Percentiles rank a stretch among this genome's conserved stretches.
Evolutionary conservation across 2,113 vertebrate genomes (phyloP).

Genomic region (Beaufortia kweichowensis): DNA sequence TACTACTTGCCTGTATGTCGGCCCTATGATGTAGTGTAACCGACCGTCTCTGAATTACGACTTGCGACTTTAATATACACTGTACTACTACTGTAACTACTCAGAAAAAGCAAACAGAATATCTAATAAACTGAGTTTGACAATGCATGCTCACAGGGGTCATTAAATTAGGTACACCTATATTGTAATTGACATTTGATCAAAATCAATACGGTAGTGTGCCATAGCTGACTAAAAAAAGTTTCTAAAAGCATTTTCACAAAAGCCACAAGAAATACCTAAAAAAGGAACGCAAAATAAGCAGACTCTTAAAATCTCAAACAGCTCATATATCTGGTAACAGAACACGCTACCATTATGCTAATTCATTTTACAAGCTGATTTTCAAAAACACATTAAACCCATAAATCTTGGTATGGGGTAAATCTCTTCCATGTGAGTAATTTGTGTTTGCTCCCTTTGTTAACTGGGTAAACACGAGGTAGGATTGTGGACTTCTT

Average conservation of each 20-base stretch:
- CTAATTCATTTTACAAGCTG: neutral
- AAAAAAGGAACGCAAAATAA: too few species aligned
- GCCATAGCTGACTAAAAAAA: neutral
- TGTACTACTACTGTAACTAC: too few species aligned
- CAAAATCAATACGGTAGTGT: neutral
- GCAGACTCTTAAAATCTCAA: too few species aligned
- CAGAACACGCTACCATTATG: neutral
- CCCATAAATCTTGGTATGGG: neutral
- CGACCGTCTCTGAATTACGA: slow-evolving; percentile 6
- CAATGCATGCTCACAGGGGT: neutral
- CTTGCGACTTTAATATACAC: neutral
- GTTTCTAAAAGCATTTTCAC: neutral
- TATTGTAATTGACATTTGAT: neutral
- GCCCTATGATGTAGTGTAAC: neutral
- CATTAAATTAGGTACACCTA: neutral
- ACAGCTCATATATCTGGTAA: neutral
- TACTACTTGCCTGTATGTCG: slow-evolving; percentile 43
- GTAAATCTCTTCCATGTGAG: too few species aligned
- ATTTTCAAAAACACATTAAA: neutral
- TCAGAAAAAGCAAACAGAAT: neutral
- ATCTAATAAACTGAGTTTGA: neutral
- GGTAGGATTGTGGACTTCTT: too few species aligned
- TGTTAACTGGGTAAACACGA: too few species aligned
- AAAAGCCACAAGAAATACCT: too few species aligned
- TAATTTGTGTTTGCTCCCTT: neutral